Evolutionary conservation across 2,888 invertebrate genomes (phyloP), one percentile per base, ranked within the genome.

Genomic region (Ennomos erosarius): DNA sequence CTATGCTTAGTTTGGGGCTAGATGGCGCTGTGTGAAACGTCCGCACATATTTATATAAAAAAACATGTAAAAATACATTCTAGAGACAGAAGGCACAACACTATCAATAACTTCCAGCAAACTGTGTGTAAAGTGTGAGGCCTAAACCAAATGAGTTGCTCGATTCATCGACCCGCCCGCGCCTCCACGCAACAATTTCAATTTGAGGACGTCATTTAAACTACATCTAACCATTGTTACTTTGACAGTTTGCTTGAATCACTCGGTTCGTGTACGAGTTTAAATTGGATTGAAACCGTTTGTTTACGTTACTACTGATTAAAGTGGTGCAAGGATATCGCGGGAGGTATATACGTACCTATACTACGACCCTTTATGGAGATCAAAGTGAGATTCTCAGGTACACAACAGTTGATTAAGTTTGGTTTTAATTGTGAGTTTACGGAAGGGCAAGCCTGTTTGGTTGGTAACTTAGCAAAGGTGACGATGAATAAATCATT

Each of bases 121-220:
- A 76, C 78, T 73, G 76, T 73, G 71, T 74, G 74, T 69, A 70
- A 71, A 74, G 67, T 70, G 73, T 73, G 71, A 62, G 62, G 67
- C 65, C 65, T 70, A 68, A 70, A 71, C 72, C 66, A 73, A 79
- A 71, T 77, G 75, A 77, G 73, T 73, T 69, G 72, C 70, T 77
- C 76, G 68, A 76, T 76, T 72, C 68, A 61, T 61, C 69, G 72
- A 62, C 69, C 63, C 68, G n/a, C n/a, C n/a, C n/a, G n/a, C 65
- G 58, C 64, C 69, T 63, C 68, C 65, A 57, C 64, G 66, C 74
- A 75, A 80, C 76, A 76, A 79, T 82, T 84, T 82, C 83, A 81
- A 84, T 82, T 85, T 81, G 74, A 76, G 71, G 74, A 76, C 77
- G 79, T 79, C 81, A 82, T 81, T 82, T 81, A 75, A 81, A 79